Percentiles rank a stretch among this genome's conserved stretches.
These are phyloP conservation scores for Neoniphon sammara DNA, from an alignment of 2,797 vertebrate genomes.

Conservation along the genomic window DNA sequence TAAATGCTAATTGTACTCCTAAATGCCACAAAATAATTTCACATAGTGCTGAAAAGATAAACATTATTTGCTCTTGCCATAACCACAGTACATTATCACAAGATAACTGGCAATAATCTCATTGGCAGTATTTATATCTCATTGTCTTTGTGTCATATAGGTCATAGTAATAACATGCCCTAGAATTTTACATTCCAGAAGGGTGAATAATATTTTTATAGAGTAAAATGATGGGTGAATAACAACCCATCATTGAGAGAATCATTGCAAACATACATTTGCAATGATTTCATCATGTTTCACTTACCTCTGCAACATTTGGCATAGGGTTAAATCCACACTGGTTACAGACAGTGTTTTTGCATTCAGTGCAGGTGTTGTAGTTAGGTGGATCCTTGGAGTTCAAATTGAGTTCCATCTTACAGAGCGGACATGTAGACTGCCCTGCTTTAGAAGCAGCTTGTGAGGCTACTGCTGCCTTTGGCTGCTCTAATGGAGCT, in stretches of 20 bases:
- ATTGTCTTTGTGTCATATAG: neutral
- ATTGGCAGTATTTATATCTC: neutral
- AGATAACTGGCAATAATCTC: neutral
- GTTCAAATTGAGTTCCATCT: slow-evolving; percentile 85
- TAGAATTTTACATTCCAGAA: neutral
- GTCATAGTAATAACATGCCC: neutral
- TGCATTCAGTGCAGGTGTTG: slow-evolving; percentile 93
- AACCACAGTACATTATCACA: neutral
- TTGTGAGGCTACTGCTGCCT: slow-evolving; percentile 47
- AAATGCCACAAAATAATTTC: neutral
- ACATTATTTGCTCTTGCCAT: neutral
- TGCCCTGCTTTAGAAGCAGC: slow-evolving; percentile 60
- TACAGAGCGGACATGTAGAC: slow-evolving; percentile 90
- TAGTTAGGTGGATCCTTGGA: slow-evolving; percentile 89
- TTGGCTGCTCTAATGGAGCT: slow-evolving; percentile 38
- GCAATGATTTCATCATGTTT: slow-evolving; percentile 2
- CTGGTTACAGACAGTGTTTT: slow-evolving; percentile 91
- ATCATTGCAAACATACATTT: no score
- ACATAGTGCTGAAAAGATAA: neutral
- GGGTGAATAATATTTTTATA: neutral
- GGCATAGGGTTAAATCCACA: slow-evolving; percentile 97
- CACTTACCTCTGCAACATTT: slow-evolving; percentile 89
- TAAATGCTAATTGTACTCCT: neutral
- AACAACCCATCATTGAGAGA: no score
- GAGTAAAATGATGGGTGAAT: no score